A percentile compares a stretch with the other conserved stretches of the same genome.
Conservation (phyloP, 2,888 invertebrate genomes). For the Adelphocoris suturalis region DNA sequence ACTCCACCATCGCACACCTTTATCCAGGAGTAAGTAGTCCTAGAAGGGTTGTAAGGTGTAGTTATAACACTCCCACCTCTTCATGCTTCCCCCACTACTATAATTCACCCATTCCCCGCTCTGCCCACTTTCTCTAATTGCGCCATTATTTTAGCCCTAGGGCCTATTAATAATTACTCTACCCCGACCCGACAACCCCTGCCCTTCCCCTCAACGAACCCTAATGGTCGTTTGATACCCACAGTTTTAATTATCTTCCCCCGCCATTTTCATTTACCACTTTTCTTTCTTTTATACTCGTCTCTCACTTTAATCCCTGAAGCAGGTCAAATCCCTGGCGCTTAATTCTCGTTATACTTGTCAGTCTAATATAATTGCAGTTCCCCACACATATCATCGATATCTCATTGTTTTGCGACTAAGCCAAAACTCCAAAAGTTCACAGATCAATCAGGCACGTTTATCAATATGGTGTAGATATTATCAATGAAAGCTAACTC, state of each 20-base stretch:
- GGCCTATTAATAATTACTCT: conserved; percentile 41
- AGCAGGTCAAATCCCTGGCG: conserved; percentile 8
- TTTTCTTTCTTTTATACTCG: background rate
- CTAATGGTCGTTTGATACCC: conserved; percentile 33
- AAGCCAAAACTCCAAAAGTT: no score
- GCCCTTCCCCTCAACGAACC: background rate
- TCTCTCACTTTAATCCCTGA: conserved; percentile 1
- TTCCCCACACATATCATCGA: background rate
- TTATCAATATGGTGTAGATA: no score
- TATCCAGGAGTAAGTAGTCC: background rate
- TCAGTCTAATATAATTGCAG: background rate
- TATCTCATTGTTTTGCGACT: no score
- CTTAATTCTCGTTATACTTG: background rate
- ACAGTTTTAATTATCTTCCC: conserved; percentile 35
- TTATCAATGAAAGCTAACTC: no score
- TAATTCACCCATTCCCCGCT: conserved; percentile 12
- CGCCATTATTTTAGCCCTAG: conserved; percentile 44
- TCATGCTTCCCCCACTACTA: background rate
- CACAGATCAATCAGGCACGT: no score
- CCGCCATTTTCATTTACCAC: background rate
- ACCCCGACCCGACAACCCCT: background rate
- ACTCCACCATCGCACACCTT: background rate
- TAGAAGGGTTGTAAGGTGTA: conserved; percentile 17
- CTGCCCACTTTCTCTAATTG: conserved; percentile 37
- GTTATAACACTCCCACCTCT: conserved; percentile 6